Evolutionary conservation across 2,113 vertebrate species (phyloP).

Genomic region (Eublepharis macularius): DNA sequence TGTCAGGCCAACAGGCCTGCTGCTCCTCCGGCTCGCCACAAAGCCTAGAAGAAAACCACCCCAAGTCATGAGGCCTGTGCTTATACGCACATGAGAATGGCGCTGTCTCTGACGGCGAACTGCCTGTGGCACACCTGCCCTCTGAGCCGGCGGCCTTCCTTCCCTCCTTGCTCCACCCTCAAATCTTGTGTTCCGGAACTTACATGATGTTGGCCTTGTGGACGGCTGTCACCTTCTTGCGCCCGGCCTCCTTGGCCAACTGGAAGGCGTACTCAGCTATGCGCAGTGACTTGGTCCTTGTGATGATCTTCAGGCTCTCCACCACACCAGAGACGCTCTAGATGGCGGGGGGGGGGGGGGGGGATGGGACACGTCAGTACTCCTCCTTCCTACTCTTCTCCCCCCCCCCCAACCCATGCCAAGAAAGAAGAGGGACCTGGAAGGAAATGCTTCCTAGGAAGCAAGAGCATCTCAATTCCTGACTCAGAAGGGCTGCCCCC

Average conservation of each 20-base stretch:
- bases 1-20: not conserved
- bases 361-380: not conserved
- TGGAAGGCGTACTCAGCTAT: constrained; percentile 89
- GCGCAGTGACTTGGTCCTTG: constrained; percentile 84
- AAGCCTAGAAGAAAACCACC: not conserved
- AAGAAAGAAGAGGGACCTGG: too few species aligned
- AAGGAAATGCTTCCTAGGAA: not conserved
- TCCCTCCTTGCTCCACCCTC: not conserved
- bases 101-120: not conserved
- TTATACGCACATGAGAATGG: not conserved
- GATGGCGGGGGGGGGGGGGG: not conserved
- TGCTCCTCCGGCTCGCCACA: not conserved
- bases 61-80: not conserved
- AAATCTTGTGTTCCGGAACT: constrained; percentile 14
- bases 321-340: constrained; percentile 91
- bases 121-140: not conserved
- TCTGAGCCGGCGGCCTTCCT: too few species aligned
- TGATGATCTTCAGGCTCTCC: constrained; percentile 93
- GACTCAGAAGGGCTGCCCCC: not conserved
- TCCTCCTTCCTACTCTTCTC: too few species aligned
- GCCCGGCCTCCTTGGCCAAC: constrained; percentile 83
- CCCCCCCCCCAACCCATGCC: not conserved
- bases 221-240: constrained; percentile 86
- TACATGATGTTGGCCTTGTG: constrained; percentile 97
- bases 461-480: not conserved